These are phyloP conservation scores for Hoplodrina blanda DNA, from an alignment of 2,888 invertebrate genomes.

Conservation along the genomic window DNA sequence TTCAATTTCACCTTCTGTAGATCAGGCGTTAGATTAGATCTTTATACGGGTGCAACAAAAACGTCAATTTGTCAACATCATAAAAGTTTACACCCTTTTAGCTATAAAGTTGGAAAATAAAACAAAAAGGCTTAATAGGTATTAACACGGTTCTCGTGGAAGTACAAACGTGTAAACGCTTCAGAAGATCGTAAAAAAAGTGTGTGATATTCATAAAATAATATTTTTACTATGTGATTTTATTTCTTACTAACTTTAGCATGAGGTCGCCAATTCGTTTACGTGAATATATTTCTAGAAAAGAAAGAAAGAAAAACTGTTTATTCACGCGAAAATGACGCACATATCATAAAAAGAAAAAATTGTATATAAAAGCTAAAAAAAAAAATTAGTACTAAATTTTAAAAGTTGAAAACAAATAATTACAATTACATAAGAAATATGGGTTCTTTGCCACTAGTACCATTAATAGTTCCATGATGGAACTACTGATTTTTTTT, in stretches of 20 bases:
- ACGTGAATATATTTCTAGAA: too few species aligned
- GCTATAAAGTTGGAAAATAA: constrained; percentile 5
- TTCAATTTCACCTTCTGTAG: neutral
- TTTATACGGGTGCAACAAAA: constrained; percentile 1
- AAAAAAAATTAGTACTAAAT: too few species aligned
- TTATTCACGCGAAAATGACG: too few species aligned
- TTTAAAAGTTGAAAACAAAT: too few species aligned
- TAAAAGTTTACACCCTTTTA: constrained; percentile 13
- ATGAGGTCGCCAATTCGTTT: too few species aligned
- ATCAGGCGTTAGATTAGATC: neutral
- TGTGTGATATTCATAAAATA: constrained; percentile 44
- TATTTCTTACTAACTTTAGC: constrained; percentile 9
- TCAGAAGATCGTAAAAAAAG: constrained; percentile 27
- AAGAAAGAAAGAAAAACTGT: too few species aligned
- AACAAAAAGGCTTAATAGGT: neutral
- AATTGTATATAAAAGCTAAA: too few species aligned
- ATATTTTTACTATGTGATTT: constrained; percentile 45
- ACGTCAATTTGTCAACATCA: neutral
- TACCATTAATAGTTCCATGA: too few species aligned
- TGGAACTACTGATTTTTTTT: too few species aligned
- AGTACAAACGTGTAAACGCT: constrained; percentile 16
- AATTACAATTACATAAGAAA: too few species aligned
- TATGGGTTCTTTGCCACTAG: too few species aligned
- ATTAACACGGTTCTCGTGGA: constrained; percentile 11
- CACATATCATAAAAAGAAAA: too few species aligned